A percentile compares a stretch with the other conserved stretches of the same genome.
Conservation (phyloP, 2,113 vertebrate genomes). For the Aix galericulata region DNA sequence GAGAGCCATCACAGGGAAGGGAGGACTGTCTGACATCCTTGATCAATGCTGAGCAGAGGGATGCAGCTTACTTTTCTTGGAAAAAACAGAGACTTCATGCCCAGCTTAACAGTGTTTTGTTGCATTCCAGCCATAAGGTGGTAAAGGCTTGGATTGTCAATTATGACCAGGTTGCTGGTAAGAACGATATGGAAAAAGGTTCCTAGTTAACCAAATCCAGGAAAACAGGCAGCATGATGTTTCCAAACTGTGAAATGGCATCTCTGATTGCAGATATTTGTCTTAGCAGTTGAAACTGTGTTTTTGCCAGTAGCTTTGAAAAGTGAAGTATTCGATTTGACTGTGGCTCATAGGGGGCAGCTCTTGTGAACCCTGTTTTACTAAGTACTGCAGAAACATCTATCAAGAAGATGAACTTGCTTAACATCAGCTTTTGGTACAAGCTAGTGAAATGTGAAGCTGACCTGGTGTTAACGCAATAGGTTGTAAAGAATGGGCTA, state of each 20-base stretch:
- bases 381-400: background rate
- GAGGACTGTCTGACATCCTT: background rate
- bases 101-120: background rate
- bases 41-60: background rate
- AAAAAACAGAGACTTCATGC: background rate
- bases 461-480: background rate
- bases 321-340: background rate
- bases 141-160: background rate
- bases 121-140: background rate
- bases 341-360: rapidly evolving
- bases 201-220: background rate
- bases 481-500: background rate
- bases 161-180: background rate
- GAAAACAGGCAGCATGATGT: background rate
- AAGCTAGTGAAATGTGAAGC: background rate
- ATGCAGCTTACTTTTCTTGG: background rate
- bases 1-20: background rate
- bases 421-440: background rate
- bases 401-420: background rate
- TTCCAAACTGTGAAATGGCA: background rate
- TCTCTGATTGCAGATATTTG: background rate
- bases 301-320: background rate
- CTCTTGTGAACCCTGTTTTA: background rate
- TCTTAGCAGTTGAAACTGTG: background rate
- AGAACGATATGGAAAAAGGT: background rate